phyloP scores from a whole-genome alignment of 2,888 invertebrate species.

The Pyrrhia umbra region DNA sequence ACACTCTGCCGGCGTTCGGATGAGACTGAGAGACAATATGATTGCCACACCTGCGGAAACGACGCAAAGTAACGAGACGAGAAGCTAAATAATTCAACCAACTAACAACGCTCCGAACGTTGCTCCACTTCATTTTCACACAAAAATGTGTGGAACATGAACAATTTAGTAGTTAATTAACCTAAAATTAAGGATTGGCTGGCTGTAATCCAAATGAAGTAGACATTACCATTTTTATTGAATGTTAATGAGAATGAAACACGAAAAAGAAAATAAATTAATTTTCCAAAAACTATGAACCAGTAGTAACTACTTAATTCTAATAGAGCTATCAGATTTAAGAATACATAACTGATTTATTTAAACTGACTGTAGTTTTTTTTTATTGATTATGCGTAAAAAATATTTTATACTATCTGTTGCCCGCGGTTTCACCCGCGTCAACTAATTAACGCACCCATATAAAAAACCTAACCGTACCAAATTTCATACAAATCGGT shows the following conservation, averaged over 20 bases:
- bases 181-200: slow-evolving; percentile 45
- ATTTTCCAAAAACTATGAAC: slow-evolving; percentile 21
- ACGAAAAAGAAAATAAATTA: slow-evolving; percentile 41
- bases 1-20: slow-evolving; percentile 56
- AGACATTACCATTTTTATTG: slow-evolving; percentile 45
- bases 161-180: slow-evolving; percentile 56
- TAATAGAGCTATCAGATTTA: slow-evolving; percentile 15
- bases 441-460: too few species aligned
- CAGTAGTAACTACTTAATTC: not conserved
- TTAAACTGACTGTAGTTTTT: not conserved
- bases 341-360: slow-evolving; percentile 36
- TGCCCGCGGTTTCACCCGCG: too few species aligned
- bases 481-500: too few species aligned
- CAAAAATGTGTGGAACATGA: slow-evolving; percentile 48
- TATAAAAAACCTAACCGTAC: too few species aligned
- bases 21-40: slow-evolving; percentile 86
- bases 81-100: slow-evolving; percentile 88
- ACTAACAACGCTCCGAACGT: slow-evolving; percentile 72
- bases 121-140: slow-evolving; percentile 71
- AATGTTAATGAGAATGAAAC: slow-evolving; percentile 50
- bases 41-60: slow-evolving; percentile 90
- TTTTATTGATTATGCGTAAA: not conserved
- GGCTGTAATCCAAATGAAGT: slow-evolving; percentile 41
- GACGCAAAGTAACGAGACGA: slow-evolving; percentile 88
- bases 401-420: too few species aligned